Percentiles rank a stretch among this genome's conserved stretches.
Conservation (phyloP, 1,140 invertebrate species). For the Drosophila quadrilineata region DNA sequence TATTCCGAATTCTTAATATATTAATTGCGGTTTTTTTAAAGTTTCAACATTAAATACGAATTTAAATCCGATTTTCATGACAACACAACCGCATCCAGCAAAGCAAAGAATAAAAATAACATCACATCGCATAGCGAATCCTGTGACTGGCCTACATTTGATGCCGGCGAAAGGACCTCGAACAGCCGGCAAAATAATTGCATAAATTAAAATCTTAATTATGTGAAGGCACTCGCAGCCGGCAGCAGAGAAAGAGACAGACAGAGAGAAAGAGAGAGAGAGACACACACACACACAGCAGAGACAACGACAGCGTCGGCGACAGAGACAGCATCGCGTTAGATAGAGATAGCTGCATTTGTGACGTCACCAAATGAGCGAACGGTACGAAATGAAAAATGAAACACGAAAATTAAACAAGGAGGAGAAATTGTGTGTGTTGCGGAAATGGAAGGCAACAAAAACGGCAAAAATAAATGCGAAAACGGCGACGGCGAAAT, state of each 20-base stretch:
- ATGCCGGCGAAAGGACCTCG: conserved; percentile 44
- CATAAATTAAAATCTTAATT: conserved; percentile 81
- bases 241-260: conserved; percentile 5
- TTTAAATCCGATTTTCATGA: neutral
- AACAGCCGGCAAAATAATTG: conserved; percentile 77
- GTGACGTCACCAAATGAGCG: conserved; percentile 74
- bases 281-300: too few relatives aligned
- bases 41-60: conserved; percentile 8
- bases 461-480: conserved; percentile 28
- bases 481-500: conserved; percentile 70
- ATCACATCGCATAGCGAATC: conserved; percentile 45
- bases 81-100: conserved; percentile 60
- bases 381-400: conserved; percentile 74
- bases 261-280: neutral
- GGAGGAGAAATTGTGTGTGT: conserved; percentile 24
- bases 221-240: conserved; percentile 51
- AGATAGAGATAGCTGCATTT: conserved; percentile 13
- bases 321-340: conserved; percentile 17
- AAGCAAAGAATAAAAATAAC: conserved; percentile 61
- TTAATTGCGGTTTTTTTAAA: neutral
- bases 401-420: conserved; percentile 71
- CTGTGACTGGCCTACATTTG: conserved; percentile 25
- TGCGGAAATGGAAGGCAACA: conserved; percentile 64
- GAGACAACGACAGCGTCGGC: neutral
- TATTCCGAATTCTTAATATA: too few relatives aligned